phyloP scores from a whole-genome alignment of 2,888 invertebrate genomes.

The Euzophera pinguis region DNA sequence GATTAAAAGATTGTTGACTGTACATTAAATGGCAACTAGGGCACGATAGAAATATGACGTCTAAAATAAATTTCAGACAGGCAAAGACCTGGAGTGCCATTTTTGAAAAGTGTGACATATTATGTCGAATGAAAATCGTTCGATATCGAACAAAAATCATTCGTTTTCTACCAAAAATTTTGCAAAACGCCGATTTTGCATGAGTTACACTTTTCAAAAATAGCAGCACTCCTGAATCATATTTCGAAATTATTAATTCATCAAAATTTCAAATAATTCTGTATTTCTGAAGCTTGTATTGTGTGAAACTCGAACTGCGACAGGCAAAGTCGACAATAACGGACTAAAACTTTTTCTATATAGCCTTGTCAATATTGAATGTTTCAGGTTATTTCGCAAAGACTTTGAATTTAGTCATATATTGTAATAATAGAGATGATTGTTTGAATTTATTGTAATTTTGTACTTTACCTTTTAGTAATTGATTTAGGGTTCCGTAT shows the following conservation, averaged over 20 bases:
- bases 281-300: constrained; percentile 3
- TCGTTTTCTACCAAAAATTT: too few species aligned
- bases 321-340: constrained; percentile 5
- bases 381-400: not conserved
- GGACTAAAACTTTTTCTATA: constrained; percentile 1
- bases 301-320: not conserved
- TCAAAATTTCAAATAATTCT: not conserved
- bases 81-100: too few species aligned
- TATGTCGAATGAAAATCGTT: too few species aligned
- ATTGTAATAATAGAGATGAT: not conserved
- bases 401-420: not conserved
- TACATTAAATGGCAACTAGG: too few species aligned
- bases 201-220: too few species aligned
- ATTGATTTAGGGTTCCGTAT: not conserved
- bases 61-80: too few species aligned
- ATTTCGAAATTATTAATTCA: not conserved
- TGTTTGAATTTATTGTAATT: not conserved
- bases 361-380: not conserved
- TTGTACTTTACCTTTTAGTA: not conserved
- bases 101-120: too few species aligned
- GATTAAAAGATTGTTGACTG: too few species aligned
- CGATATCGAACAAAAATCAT: too few species aligned
- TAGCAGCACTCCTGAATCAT: not conserved
- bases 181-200: too few species aligned
- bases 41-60: too few species aligned